These are phyloP conservation scores for Pipistrellus nathusii DNA, from an alignment of 2,797 vertebrate genomes.

Conservation along the genomic window DNA sequence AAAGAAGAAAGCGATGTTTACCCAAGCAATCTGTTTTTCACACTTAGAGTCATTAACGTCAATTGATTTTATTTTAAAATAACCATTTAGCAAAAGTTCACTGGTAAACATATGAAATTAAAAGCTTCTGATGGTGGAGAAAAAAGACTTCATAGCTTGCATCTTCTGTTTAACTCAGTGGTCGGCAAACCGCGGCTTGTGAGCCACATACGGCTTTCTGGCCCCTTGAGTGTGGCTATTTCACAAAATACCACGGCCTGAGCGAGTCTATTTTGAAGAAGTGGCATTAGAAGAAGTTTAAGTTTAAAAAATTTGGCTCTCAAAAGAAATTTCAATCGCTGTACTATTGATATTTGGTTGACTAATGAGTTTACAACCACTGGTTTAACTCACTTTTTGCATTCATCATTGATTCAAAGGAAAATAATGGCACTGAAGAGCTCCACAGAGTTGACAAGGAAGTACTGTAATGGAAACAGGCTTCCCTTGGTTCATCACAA, in stretches of 20 bases:
- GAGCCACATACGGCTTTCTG: too few species aligned
- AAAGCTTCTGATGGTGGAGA: conserved; percentile 53
- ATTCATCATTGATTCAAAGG: conserved; percentile 58
- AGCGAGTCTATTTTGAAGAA: too few species aligned
- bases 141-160: conserved; percentile 60
- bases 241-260: too few species aligned
- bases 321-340: too few species aligned
- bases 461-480: conserved; percentile 72
- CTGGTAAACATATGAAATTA: conserved; percentile 28
- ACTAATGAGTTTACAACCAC: too few species aligned
- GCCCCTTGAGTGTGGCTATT: too few species aligned
- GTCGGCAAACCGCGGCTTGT: too few species aligned
- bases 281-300: too few species aligned
- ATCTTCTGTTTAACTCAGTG: conserved; percentile 31
- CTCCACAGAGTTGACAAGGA: conserved; percentile 30
- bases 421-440: conserved; percentile 65
- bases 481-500: conserved; percentile 76
- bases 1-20: not conserved
- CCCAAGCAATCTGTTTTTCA: conserved; percentile 39
- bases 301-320: too few species aligned
- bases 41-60: conserved; percentile 56
- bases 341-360: too few species aligned
- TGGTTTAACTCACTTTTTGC: not conserved
- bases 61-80: conserved; percentile 39
- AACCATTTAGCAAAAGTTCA: conserved; percentile 44